These are phyloP conservation scores for Clitarchus hookeri DNA, from an alignment of 2,888 invertebrate species.

Conservation along the genomic window DNA sequence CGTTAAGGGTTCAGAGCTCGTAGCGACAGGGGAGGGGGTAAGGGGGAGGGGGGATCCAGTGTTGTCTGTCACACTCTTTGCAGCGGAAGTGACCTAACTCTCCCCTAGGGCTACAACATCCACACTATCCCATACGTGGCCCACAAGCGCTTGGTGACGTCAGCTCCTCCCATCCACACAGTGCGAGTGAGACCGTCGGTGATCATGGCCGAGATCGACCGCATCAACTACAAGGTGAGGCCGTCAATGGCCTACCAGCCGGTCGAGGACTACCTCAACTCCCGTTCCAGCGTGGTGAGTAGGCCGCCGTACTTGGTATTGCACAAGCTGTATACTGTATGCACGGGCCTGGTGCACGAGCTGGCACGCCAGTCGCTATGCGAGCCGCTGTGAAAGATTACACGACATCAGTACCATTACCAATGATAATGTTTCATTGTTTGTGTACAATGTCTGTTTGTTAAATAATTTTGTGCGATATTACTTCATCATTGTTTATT, in stretches of 20 bases:
- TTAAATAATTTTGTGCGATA: no score
- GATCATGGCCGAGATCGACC: slow-evolving; percentile 69
- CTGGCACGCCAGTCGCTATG: no score
- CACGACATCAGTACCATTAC: no score
- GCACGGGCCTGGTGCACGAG: no score
- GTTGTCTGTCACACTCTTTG: slow-evolving; percentile 1
- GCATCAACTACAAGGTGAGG: slow-evolving; percentile 69
- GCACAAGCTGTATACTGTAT: no score
- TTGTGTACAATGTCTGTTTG: no score
- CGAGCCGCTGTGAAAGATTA: no score
- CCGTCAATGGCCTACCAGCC: slow-evolving; percentile 66
- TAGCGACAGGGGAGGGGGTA: neutral
- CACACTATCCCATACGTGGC: slow-evolving; percentile 56
- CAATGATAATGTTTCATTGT: no score
- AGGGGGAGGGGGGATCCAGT: neutral
- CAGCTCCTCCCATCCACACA: slow-evolving; percentile 62
- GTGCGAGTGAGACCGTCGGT: slow-evolving; percentile 68
- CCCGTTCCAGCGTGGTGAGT: slow-evolving; percentile 73
- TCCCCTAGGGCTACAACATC: slow-evolving; percentile 52
- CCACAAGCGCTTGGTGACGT: slow-evolving; percentile 65
- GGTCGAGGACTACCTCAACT: slow-evolving; percentile 77
- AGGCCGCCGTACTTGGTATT: slow-evolving; percentile 35
- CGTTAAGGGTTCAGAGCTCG: neutral
- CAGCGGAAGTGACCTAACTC: neutral
- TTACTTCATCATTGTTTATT: no score